Evolutionary conservation across 2,797 vertebrate genomes (phyloP).

Genomic region (Neosilurus mollespiculum): DNA sequence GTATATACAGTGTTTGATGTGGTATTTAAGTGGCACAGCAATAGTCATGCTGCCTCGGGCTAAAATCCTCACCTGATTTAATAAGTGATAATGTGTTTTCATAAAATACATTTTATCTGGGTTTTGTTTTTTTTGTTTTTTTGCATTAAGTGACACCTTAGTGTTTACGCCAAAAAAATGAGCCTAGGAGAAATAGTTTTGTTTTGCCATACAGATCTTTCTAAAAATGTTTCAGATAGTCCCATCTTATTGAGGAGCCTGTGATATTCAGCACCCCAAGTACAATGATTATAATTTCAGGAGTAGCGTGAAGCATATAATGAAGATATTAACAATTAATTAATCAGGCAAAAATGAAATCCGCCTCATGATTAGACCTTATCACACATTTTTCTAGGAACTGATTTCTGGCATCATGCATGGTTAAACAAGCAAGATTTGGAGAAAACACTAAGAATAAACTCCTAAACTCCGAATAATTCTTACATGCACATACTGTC

Average conservation of each 20-base stretch:
- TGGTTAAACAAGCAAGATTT: background rate
- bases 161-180: background rate
- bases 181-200: background rate
- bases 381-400: background rate
- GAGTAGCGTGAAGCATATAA: conserved; percentile 21
- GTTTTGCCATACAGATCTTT: background rate
- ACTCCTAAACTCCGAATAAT: background rate
- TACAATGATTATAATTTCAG: conserved; percentile 6
- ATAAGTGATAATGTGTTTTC: background rate
- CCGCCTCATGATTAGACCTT: conserved; percentile 3
- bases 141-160: background rate
- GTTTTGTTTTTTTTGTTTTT: background rate
- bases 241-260: background rate
- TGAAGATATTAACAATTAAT: conserved; percentile 10
- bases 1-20: too few species aligned
- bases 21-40: background rate
- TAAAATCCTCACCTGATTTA: background rate
- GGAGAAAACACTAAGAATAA: background rate
- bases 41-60: background rate
- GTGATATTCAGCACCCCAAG: conserved; percentile 3
- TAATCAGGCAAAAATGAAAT: conserved; percentile 12
- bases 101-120: background rate
- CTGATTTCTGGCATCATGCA: background rate
- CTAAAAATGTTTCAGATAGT: background rate
- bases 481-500: background rate